phyloP scores from a whole-genome alignment of 1,140 invertebrate genomes.

The Scaptomyza graminum region DNA sequence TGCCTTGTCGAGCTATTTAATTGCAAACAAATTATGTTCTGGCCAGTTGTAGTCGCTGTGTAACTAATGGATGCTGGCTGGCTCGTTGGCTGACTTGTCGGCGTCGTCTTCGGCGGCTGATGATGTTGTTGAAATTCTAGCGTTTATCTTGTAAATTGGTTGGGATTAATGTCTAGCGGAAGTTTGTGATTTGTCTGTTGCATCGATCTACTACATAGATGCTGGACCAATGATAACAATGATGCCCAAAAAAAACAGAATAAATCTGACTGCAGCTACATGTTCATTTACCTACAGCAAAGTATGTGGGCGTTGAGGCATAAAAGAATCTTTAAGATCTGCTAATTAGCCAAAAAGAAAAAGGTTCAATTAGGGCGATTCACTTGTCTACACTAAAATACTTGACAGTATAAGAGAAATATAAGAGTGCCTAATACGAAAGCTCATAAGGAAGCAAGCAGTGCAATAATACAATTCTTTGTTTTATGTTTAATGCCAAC shows the following conservation, averaged over 20 bases:
- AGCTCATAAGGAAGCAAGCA: not conserved
- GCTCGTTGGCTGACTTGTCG: constrained; percentile 24
- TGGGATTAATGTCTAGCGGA: constrained; percentile 80
- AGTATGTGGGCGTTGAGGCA: constrained; percentile 57
- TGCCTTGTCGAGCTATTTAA: constrained; percentile 81
- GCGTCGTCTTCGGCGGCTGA: constrained; percentile 45
- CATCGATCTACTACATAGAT: constrained; percentile 35
- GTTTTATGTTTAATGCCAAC: not conserved
- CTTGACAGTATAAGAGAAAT: not conserved
- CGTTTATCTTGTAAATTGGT: constrained; percentile 81
- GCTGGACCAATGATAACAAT: constrained; percentile 54
- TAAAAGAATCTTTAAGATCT: constrained; percentile 43
- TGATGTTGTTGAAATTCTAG: constrained; percentile 80
- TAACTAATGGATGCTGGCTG: constrained; percentile 64
- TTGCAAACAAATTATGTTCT: constrained; percentile 82
- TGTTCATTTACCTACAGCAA: constrained; percentile 77
- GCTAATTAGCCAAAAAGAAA: constrained; percentile 33
- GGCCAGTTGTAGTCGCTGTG: constrained; percentile 57
- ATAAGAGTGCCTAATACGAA: too few species aligned
- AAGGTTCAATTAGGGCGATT: constrained; percentile 1
- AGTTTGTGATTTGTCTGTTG: constrained; percentile 72
- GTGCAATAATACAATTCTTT: not conserved
- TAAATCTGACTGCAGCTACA: constrained; percentile 38
- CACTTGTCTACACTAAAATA: not conserved
- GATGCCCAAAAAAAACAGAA: constrained; percentile 1